Evolutionary conservation across 2,797 vertebrate species (phyloP).

Genomic region (Tiaroga cobitis): DNA sequence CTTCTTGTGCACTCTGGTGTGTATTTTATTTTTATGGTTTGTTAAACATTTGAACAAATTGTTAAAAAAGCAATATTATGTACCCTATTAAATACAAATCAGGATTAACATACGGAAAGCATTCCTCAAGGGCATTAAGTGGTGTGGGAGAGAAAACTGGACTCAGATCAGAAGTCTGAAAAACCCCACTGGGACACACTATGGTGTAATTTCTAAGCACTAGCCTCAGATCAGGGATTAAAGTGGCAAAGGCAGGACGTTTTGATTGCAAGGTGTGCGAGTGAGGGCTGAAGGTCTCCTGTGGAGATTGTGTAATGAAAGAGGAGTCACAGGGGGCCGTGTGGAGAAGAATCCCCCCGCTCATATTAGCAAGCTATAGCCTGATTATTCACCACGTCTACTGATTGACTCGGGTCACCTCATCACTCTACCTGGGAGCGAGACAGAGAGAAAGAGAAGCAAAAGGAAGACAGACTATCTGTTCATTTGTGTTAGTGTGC

Average conservation of each 20-base stretch:
- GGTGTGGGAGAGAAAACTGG: background rate
- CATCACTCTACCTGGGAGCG: background rate
- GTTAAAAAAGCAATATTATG: background rate
- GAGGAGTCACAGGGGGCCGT: conserved; percentile 29
- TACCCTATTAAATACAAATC: background rate
- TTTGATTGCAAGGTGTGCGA: conserved; percentile 17
- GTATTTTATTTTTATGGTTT: background rate
- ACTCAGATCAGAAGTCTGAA: background rate
- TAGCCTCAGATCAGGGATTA: conserved; percentile 45
- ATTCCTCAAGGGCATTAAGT: conserved; percentile 3
- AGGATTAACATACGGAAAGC: background rate
- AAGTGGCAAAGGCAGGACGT: background rate
- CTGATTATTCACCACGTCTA: conserved; percentile 45
- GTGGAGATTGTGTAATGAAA: conserved; percentile 47
- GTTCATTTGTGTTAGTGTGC: background rate
- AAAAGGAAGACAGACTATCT: background rate
- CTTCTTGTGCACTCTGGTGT: background rate
- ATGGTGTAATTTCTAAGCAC: conserved; percentile 18
- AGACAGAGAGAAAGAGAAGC: conserved; percentile 5
- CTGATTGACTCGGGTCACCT: conserved; percentile 42
- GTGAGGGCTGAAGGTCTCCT: conserved; percentile 35
- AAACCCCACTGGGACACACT: background rate
- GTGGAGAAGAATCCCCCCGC: conserved; percentile 21
- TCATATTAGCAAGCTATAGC: conserved; percentile 50
- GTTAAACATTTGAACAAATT: background rate